Evolutionary conservation across 2,888 invertebrate genomes (phyloP).

Genomic region (Drosophila prolongata): DNA sequence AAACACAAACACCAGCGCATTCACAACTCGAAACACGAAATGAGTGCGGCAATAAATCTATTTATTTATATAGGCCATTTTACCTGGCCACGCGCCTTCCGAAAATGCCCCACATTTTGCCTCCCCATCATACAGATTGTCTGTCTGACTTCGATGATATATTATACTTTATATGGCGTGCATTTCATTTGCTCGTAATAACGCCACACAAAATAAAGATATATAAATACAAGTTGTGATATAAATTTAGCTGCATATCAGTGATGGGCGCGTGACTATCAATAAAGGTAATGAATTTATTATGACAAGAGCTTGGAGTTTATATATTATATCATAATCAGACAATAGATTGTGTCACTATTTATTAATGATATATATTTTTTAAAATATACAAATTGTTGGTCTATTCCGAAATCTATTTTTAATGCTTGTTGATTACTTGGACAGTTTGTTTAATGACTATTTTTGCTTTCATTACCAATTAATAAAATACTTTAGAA

Average conservation of each 20-base stretch:
- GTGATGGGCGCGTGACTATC: slow-evolving; percentile 16
- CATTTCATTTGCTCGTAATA: slow-evolving; percentile 74
- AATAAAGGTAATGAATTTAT: neutral
- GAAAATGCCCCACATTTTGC: neutral
- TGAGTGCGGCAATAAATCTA: slow-evolving; percentile 46
- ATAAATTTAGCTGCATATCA: slow-evolving; percentile 30
- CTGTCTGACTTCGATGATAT: slow-evolving; percentile 61
- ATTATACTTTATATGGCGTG: slow-evolving; percentile 67
- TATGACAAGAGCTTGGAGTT: too few relatives aligned
- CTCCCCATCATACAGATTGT: slow-evolving; percentile 12
- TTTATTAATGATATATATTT: too few relatives aligned
- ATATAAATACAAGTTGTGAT: slow-evolving; percentile 50
- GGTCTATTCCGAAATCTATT: too few relatives aligned
- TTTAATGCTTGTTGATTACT: too few relatives aligned
- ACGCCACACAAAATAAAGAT: slow-evolving; percentile 25
- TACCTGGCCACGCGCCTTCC: slow-evolving; percentile 37
- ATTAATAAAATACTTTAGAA: too few relatives aligned
- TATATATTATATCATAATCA: too few relatives aligned
- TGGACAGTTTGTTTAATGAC: too few relatives aligned
- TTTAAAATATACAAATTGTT: too few relatives aligned
- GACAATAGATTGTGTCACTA: too few relatives aligned
- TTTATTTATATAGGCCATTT: slow-evolving; percentile 42
- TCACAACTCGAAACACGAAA: slow-evolving; percentile 4
- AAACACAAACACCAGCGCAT: neutral
- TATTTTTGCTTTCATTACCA: too few relatives aligned